These are phyloP conservation scores for Phragmatobia fuliginosa DNA, from an alignment of 2,888 invertebrate species.

Conservation along the genomic window DNA sequence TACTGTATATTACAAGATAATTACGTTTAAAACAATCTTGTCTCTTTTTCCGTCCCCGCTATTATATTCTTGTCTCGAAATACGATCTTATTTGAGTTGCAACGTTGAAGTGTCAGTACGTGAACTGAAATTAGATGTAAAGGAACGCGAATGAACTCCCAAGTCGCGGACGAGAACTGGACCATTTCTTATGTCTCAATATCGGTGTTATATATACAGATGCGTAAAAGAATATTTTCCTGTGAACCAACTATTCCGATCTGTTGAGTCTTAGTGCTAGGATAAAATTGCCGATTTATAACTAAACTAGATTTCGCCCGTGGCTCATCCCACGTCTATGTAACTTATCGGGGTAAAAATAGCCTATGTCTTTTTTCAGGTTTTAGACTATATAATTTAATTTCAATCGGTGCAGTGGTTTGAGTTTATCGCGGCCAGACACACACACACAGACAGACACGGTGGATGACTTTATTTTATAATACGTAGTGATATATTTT, in stretches of 20 bases:
- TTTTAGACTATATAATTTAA: too few species aligned
- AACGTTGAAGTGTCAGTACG: conserved; percentile 7
- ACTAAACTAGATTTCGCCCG: too few species aligned
- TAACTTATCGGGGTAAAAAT: too few species aligned
- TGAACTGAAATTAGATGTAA: conserved; percentile 11
- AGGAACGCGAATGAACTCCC: background rate
- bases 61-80: conserved; percentile 7
- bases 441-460: too few species aligned
- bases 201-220: background rate
- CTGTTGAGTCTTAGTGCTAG: background rate
- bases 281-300: too few species aligned
- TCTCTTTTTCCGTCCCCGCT: background rate
- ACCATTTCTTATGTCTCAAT: conserved; percentile 6
- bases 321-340: too few species aligned
- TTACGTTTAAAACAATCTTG: background rate
- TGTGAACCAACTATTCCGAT: background rate
- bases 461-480: too few species aligned
- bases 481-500: background rate
- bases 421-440: too few species aligned
- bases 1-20: background rate
- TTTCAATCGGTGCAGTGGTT: too few species aligned
- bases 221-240: too few species aligned
- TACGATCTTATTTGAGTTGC: background rate
- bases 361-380: too few species aligned
- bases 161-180: background rate